Base-by-base conservation (phyloP, 2,797 vertebrate genomes). In the Holocentrus rufus region DNA sequence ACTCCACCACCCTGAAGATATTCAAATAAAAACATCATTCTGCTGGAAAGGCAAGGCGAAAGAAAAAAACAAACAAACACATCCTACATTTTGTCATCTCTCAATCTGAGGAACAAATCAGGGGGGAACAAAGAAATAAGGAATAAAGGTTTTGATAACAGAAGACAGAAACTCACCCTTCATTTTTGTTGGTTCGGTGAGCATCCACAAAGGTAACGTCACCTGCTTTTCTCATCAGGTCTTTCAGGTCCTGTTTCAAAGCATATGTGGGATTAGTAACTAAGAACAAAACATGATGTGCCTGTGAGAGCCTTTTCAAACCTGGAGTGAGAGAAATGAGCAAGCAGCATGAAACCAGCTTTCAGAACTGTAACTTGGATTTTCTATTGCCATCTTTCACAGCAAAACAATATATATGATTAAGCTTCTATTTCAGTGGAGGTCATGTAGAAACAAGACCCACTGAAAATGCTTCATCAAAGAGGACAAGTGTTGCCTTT, bases 161-260 rank as follows among this genome's bases (percentile, higher is more conserved):
- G 22, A 18, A 5, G 9, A 55, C 23, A 18, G 15, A 1, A 44
- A 53, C 90, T 88, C 79, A 96, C 96, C 96, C 96, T 93, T 97
- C 96, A 57, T 98, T 97, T 91, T 96, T 95, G 89, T 96, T 97
- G 87, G 95, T 95, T 84, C 96, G 94, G 93, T 98, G 96, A 34
- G 96, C 96, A 78, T 98, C 96, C 92, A 97, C 96, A 93, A 97
- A 98, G 39, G 96, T 98, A 56, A 98, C 96, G 73, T 98, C 96
- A 66, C 96, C 96, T 70, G 95, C 96, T 91, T 97, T 97, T 91
- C 96, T 95, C 96, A 98, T 98, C 88, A 97, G 92, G 93, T 98
- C 96, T 91, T 97, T 98, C 80, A 98, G 93, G 91, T 98, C 96
- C 96, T 98, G 93, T 86, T 92, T 85, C 76, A 90, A 91, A 93